Evolutionary conservation across 1,140 invertebrate genomes (phyloP), one percentile per base, ranked within the genome.

Genomic region (Euwallacea similis): DNA sequence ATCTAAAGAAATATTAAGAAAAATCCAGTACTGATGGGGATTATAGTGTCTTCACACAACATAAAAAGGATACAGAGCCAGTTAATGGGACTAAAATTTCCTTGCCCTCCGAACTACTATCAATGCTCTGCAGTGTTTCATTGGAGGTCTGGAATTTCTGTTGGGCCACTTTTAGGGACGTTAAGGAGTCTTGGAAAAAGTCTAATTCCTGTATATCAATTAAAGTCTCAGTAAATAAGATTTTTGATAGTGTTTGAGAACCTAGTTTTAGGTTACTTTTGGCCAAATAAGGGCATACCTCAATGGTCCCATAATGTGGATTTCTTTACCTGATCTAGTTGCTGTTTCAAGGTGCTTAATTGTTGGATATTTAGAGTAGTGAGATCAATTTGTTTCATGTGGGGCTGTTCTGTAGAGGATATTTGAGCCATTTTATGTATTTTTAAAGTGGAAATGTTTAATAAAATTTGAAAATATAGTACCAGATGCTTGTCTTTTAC

Each of bases 1-100:
- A 98, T 96, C 87, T 88, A 59, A 76, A 72, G n/a, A 76, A 75
- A 74, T 64, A n/a, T 61, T 60, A 60, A 43, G 8, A n/a, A 41
- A 60, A 2, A 43, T 41, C 8, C 41, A 60, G 42, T 56, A 56
- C 16, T 56, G 4, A 50, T 50, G 10, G 1, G 47, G 47, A 13
- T 11, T 50, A 50, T 50, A 50, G 21, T 33, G 21, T 33, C 4
- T 33, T 33, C 1, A 58, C n/a, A 16, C 33, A 53, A 7, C 44
- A 50, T 47, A 65, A 70, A 79, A 85, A 85, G 84, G 84, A 87
- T 88, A 89, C 88, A 77, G 95, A 97, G 71, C 92, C 91, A 46
- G 95, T 97, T 0, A 98, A 83, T 9, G 95, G 96, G 16, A 98
- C 95, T 7, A 98, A 82, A 71, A 97, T 92, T 70, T 91, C 88